Base-by-base conservation (phyloP, 2,113 vertebrate species). In the Speoplatyrhinus poulsoni region DNA sequence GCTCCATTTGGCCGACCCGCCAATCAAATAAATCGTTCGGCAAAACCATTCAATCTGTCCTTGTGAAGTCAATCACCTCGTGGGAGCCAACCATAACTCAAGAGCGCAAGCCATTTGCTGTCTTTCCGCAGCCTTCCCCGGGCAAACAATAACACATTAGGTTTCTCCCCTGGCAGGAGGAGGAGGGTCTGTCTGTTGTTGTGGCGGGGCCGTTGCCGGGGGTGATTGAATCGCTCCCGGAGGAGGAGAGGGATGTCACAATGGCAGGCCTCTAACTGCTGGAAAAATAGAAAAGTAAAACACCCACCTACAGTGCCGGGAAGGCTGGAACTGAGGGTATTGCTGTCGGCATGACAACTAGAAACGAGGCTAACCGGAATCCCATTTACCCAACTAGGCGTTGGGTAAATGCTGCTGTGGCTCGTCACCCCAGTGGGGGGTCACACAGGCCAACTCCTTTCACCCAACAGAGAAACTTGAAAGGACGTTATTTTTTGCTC, bases 171-270 rank as follows among this genome's bases (percentile, higher is more conserved):
- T 68, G 75, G 79, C 82, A 26, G 1, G 26, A 26, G 26, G 26
- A 26, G 50, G 12, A 16, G 57, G 73, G 83, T 82, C 69, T 70
- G 73, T 52, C 73, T 6, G 64, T 69, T 82, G 77, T 85, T 80
- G 85, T 82, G 83, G 60, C 65, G 72, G 36, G 36, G 79, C 73
- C 61, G 79, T 62, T 86, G 84, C 82, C 76, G 10, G 67, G 73
- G 82, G 82, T 87, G 84, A 92, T 90, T 90, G 85, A 90, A 90
- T 82, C 76, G 73, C 61, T 88, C 86, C 84, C 79, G 1, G 19
- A 78, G 85, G 84, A 88, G 79, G 69, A 87, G 26, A 26, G 26
- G 69, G 79, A 88, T 90, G 86, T 87, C 71, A 71, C 84, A 84
- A 85, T 77, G 26, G 68, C 26, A 46, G 82, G 62, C 70, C 53